Base-by-base conservation (phyloP, 2,113 vertebrate species). In the Siniperca knerii region DNA sequence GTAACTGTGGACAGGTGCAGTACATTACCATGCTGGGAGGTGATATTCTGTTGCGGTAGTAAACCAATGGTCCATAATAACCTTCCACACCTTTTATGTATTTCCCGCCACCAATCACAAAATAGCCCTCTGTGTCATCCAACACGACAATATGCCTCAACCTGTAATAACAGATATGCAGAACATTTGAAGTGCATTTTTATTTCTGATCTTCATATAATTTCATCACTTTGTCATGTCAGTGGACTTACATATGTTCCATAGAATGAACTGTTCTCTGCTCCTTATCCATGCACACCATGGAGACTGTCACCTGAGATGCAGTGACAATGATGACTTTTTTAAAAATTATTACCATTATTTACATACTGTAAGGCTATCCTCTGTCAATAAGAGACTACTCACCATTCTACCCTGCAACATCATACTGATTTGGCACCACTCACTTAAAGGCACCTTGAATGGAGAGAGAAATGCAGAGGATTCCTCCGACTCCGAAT, bases 91-190 rank as follows among this genome's bases (percentile, higher is more conserved):
- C 95, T 42, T 0, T 52, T 8, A 92, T 48, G 42, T 86, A 96
- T 73, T 92, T 90, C 29, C 95, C 94, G 81, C 96, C 96, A 74
- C 95, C 95, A 57, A 96, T 87, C 69, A 95, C 93, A 92, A 96
- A 96, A 76, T 93, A 95, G 16, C 96, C 96, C 0, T 93, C 90
- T 0, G 95, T 95, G 91, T 97, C 96, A 83, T 96, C 95, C 78
- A 97, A 13, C 29, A 68, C 21, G 9, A 93, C 4, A 1, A 37
- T 0, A 2, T 91, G 67, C 0, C 16, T 25, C 50, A 95, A 92
- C 71, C 96, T 96, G 89, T 16, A 40, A 68, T 18, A 46, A 65
- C n/a, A 80, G 11, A 50, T 55, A 13, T 23, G 10, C 42, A 40
- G 25, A 29, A n/a, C 2, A 37, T 10, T 6, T 70, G 25, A 8